These are phyloP conservation scores for Lagorchestes hirsutus DNA, from an alignment of 2,797 vertebrate genomes.

Conservation along the genomic window DNA sequence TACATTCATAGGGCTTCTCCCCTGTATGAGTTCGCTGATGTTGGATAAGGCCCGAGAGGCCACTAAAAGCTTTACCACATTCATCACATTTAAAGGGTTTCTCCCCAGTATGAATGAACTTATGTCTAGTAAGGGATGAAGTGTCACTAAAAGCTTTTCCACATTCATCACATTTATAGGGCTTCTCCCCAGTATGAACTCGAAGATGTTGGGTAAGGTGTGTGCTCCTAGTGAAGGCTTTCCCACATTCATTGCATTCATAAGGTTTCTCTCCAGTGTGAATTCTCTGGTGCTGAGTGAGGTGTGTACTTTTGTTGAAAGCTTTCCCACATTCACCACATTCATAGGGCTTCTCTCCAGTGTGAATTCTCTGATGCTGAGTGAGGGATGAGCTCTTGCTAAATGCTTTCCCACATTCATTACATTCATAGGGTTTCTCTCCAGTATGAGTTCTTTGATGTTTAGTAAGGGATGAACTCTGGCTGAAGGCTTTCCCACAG, in stretches of 20 bases:
- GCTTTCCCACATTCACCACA: slow-evolving; percentile 77
- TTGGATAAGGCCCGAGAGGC: slow-evolving; percentile 76
- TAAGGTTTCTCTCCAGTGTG: slow-evolving; percentile 79
- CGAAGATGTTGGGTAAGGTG: slow-evolving; percentile 77
- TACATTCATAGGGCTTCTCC: slow-evolving; percentile 79
- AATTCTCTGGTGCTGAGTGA: slow-evolving; percentile 77
- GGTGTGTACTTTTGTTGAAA: slow-evolving; percentile 78
- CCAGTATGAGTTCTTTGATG: slow-evolving; percentile 79
- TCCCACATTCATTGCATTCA: slow-evolving; percentile 76
- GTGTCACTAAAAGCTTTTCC: slow-evolving; percentile 80
- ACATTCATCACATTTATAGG: slow-evolving; percentile 78
- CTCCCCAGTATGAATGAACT: slow-evolving; percentile 75
- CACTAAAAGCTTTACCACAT: slow-evolving; percentile 77
- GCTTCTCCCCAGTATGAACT: slow-evolving; percentile 79
- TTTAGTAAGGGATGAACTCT: slow-evolving; percentile 72
- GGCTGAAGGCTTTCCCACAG: slow-evolving; percentile 75
- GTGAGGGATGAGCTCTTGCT: slow-evolving; percentile 79
- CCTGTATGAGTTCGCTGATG: slow-evolving; percentile 80
- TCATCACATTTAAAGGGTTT: slow-evolving; percentile 73
- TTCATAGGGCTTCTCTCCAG: slow-evolving; percentile 76
- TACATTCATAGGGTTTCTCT: slow-evolving; percentile 77
- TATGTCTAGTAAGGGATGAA: slow-evolving; percentile 76
- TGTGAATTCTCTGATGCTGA: slow-evolving; percentile 77
- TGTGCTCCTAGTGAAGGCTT: slow-evolving; percentile 78
- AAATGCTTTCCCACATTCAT: slow-evolving; percentile 75